Conservation (phyloP, 2,113 vertebrate genomes). For the Tachycineta bicolor region DNA sequence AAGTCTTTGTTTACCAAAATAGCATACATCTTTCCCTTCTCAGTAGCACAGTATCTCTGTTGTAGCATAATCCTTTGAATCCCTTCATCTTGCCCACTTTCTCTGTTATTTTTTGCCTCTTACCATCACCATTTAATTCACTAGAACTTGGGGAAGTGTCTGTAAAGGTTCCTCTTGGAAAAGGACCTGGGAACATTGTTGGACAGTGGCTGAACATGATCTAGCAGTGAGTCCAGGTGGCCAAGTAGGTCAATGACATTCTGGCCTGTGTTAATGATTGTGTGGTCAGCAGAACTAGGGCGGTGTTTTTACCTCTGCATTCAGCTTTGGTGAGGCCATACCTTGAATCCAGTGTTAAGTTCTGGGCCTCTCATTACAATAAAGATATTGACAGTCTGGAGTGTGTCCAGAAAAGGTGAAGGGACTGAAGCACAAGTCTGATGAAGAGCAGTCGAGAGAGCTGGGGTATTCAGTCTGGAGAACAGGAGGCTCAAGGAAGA, state of each 20-base stretch:
- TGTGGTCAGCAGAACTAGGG: neutral
- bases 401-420: neutral
- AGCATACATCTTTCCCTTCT: neutral
- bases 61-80: neutral
- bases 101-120: neutral
- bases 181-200: fast-evolving
- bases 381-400: neutral
- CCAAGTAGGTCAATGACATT: neutral
- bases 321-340: neutral
- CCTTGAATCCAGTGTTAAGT: neutral
- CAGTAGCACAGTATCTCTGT: neutral
- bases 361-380: neutral
- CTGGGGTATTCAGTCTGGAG: neutral
- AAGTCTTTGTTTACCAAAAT: neutral
- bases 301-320: neutral
- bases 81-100: neutral
- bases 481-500: neutral
- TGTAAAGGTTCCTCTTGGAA: neutral
- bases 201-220: fast-evolving
- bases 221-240: too few species aligned
- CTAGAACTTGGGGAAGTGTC: neutral
- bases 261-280: neutral
- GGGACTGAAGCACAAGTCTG: neutral
- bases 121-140: neutral
- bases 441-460: neutral